Evolutionary conservation across 2,113 vertebrate genomes (phyloP), one percentile per base, ranked within the genome.

Genomic region (Apodemus sylvaticus): DNA sequence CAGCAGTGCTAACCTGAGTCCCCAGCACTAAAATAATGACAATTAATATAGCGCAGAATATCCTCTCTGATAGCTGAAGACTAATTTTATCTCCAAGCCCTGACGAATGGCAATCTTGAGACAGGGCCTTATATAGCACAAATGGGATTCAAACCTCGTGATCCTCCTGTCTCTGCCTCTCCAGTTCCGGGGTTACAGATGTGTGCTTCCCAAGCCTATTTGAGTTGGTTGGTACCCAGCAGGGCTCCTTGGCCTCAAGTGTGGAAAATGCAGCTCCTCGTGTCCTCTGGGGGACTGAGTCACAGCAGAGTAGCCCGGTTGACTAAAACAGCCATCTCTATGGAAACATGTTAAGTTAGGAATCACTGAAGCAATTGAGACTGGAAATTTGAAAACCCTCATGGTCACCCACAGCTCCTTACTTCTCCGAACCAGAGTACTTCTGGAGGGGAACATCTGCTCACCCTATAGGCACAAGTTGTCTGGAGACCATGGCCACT

Each of bases 271-370:
- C 90, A 90, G 34, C 71, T 91, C 71, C n/a, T 13, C 1, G 36
- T 62, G 73, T 68, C 42, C 92, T 53, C 68, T 24, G 76, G 89
- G 95, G 92, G 60, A 82, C 26, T 78, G 95, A 88, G 76, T 93
- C 90, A 74, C 45, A 45, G 91, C 58, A 29, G 91, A 92, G 70
- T 42, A 58, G 79, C 93, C 70, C 73, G 13, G 58, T 70, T 10
- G 7, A n/a, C 68, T 94, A 77, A 95, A 91, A 82, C 51, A 70
- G 48, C 81, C 29, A 0, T 88, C 66, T 66, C 91, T 76, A 66
- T 74, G 48, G 91, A 92, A 71, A 92, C 29, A 5, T 45, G 64
- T 89, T 93, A 73, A 86, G 79, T 88, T 42, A 51, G 60, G 90
- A 16, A 1, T 96, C 3, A 0, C 58, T 48, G 4, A 88, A 85